A percentile compares a stretch with the other conserved stretches of the same genome.
Evolutionary conservation across 2,113 vertebrate genomes (phyloP).

Genomic region (Cavia porcellus): DNA sequence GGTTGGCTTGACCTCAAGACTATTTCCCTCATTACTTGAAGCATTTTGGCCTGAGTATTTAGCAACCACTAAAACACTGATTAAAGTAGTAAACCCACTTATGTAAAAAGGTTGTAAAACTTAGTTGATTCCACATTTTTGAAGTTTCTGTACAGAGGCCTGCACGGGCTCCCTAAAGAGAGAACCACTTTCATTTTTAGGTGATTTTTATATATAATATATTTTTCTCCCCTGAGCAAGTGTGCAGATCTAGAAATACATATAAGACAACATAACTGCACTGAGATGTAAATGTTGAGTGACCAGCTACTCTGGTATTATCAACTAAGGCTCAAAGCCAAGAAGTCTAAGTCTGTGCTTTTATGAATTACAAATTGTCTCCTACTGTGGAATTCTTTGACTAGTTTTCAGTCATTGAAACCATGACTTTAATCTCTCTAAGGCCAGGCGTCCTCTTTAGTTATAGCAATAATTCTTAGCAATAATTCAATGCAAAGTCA

Average conservation of each 20-base stretch:
- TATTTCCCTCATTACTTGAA: neutral
- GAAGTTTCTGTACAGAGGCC: neutral
- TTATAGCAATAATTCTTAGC: no score
- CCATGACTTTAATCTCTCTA: neutral
- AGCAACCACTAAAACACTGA: constrained; percentile 46
- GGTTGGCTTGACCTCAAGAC: constrained; percentile 47
- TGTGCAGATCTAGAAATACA: neutral
- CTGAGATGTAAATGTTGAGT: neutral
- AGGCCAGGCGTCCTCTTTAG: neutral
- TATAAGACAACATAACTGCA: neutral
- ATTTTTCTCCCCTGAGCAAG: constrained; percentile 1
- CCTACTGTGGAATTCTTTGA: constrained; percentile 8
- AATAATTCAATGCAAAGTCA: neutral
- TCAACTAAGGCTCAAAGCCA: neutral
- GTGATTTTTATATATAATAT: neutral
- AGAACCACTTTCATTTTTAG: neutral
- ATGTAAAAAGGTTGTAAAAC: neutral
- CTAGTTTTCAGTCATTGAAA: constrained; percentile 17
- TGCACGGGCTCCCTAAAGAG: neutral
- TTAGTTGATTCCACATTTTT: neutral
- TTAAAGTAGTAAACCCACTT: neutral
- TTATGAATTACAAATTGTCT: constrained; percentile 31
- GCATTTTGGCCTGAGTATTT: neutral
- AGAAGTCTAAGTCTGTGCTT: neutral
- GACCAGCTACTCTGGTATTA: neutral